These are phyloP conservation scores for Agelaius tricolor DNA, from an alignment of 2,113 vertebrate species.

Conservation along the genomic window DNA sequence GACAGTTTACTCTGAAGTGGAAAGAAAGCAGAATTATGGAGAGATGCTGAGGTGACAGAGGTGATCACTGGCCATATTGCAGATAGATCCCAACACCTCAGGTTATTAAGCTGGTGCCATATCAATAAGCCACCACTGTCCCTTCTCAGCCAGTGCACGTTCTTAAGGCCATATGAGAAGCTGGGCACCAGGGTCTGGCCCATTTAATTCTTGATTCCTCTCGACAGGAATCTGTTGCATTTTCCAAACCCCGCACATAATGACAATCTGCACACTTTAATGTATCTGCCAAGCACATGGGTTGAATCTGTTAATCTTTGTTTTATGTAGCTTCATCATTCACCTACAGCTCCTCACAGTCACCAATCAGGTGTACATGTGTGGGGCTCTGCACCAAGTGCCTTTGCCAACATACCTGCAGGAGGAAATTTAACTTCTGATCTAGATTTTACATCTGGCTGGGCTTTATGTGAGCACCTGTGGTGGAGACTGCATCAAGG, in stretches of 20 bases:
- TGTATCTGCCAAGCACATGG: slow-evolving; percentile 31
- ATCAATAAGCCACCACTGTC: not conserved
- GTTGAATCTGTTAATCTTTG: slow-evolving; percentile 3
- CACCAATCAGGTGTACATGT: slow-evolving; percentile 3
- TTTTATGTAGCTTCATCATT: slow-evolving; percentile 29
- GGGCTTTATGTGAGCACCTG: slow-evolving; percentile 29
- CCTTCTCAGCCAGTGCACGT: not conserved
- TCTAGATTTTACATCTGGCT: slow-evolving; percentile 45
- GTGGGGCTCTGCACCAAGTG: not conserved
- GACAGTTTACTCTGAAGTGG: not conserved
- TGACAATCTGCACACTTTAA: not conserved
- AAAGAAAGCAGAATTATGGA: not conserved
- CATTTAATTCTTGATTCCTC: not conserved
- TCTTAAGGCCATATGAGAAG: not conserved
- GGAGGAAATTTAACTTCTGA: slow-evolving; percentile 57
- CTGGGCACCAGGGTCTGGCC: not conserved
- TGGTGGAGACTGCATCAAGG: slow-evolving; percentile 9
- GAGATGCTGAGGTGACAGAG: not conserved
- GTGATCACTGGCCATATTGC: not conserved
- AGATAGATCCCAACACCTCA: not conserved
- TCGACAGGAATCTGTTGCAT: not conserved
- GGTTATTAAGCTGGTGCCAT: not conserved
- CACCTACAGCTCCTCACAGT: not conserved
- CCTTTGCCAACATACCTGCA: slow-evolving; percentile 37
- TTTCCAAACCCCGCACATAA: not conserved